phyloP scores from a whole-genome alignment of 2,797 vertebrate species.

The Morelia viridis region DNA sequence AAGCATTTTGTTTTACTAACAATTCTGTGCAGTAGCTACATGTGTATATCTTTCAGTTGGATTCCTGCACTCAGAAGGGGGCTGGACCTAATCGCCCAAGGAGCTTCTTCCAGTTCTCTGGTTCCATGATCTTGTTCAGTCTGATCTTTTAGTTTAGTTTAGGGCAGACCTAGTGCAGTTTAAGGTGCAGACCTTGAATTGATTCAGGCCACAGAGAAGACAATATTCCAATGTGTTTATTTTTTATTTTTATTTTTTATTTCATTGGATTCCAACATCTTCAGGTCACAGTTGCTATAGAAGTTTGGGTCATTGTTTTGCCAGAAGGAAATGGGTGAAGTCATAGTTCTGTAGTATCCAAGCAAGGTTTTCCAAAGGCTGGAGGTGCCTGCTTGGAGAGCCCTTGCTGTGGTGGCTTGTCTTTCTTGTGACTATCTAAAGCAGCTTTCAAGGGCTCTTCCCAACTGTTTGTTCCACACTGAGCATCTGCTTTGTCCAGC shows the following conservation, averaged over 20 bases:
- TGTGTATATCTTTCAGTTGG: background rate
- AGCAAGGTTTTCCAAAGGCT: conserved; percentile 69
- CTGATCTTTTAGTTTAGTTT: background rate
- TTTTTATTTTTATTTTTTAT: conserved; percentile 61
- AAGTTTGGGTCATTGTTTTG: background rate
- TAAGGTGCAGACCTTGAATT: background rate
- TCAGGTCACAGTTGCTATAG: background rate
- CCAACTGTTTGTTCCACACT: rapidly evolving
- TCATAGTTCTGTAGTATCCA: conserved; percentile 85
- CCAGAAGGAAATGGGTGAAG: rapidly evolving
- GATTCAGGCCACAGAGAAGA: background rate
- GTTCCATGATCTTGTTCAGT: background rate
- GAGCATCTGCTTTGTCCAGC: background rate
- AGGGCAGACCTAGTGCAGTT: background rate
- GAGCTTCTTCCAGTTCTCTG: background rate
- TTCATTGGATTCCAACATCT: background rate
- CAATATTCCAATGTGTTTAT: background rate
- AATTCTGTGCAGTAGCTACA: background rate
- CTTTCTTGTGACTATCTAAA: conserved; percentile 64
- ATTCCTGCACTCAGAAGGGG: background rate
- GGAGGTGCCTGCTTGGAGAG: conserved; percentile 31
- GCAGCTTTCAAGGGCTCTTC: conserved; percentile 78
- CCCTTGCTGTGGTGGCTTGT: background rate
- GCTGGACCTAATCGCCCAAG: background rate
- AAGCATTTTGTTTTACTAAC: background rate